These are phyloP conservation scores for Scaptomyza reducta DNA, from an alignment of 2,888 invertebrate genomes.

Conservation along the genomic window DNA sequence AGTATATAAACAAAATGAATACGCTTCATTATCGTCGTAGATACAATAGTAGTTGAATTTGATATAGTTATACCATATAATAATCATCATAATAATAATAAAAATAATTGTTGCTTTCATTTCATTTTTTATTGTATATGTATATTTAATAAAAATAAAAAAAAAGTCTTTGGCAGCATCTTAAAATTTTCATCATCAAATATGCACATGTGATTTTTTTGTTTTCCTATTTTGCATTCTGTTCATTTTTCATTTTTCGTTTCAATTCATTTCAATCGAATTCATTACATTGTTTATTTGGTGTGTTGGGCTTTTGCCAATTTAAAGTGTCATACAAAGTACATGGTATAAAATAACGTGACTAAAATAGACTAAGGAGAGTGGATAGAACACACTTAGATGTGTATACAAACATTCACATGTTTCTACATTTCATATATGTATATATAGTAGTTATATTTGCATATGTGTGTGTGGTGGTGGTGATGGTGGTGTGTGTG, in stretches of 20 bases:
- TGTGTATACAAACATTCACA: conserved; percentile 22
- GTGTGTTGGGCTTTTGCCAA: conserved; percentile 47
- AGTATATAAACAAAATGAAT: conserved; percentile 50
- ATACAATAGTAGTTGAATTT: conserved; percentile 35
- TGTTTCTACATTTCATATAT: conserved; percentile 3
- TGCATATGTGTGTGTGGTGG: conserved; percentile 16
- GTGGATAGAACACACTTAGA: neutral
- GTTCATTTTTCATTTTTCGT: conserved; percentile 7
- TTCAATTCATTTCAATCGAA: conserved; percentile 3
- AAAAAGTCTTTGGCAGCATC: conserved; percentile 75
- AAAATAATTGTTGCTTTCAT: conserved; percentile 45
- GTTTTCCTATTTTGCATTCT: no score
- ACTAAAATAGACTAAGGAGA: conserved; percentile 34
- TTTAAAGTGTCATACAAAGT: conserved; percentile 34
- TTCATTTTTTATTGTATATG: conserved; percentile 34
- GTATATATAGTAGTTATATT: conserved; percentile 10
- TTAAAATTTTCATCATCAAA: conserved; percentile 48
- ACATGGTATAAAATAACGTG: conserved; percentile 32
- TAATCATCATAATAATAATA: conserved; percentile 3
- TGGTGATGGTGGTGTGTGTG: conserved; percentile 14
- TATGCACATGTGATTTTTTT: conserved; percentile 5
- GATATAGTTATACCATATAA: conserved; percentile 36
- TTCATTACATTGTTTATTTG: conserved; percentile 21
- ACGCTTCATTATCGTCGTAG: conserved; percentile 43
- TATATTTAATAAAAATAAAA: conserved; percentile 8